Evolutionary conservation across 37 sponge, comb jelly and placozoan species (phyloP).

Genomic region (Halichondria panicea): DNA sequence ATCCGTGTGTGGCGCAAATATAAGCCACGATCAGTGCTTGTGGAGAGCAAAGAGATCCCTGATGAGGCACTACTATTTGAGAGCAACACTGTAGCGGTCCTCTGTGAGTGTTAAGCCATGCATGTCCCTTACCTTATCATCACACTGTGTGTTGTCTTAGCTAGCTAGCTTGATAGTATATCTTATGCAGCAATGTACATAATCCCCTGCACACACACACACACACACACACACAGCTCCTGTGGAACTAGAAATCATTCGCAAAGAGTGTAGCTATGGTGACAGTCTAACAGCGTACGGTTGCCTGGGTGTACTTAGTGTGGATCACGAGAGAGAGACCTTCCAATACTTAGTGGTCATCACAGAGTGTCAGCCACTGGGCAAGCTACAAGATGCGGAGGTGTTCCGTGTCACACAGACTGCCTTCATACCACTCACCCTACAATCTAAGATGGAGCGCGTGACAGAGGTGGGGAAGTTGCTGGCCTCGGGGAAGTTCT

Average conservation of each 20-base stretch:
- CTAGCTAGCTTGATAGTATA: not conserved
- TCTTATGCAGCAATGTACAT: not conserved
- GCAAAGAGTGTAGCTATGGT: constrained; percentile 33
- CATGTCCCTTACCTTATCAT: not conserved
- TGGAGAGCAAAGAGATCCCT: constrained; percentile 56
- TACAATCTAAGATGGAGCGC: constrained; percentile 35
- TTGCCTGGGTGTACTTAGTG: constrained; percentile 71
- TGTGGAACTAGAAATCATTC: constrained; percentile 58
- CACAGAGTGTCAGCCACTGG: constrained; percentile 72
- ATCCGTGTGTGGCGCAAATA: constrained; percentile 55
- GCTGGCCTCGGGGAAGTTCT: constrained; percentile 72
- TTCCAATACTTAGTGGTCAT: constrained; percentile 67
- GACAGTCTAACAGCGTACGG: constrained; percentile 63
- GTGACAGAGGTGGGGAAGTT: constrained; percentile 69
- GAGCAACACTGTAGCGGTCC: constrained; percentile 50
- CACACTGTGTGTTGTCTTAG: not conserved
- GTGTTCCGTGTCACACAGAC: constrained; percentile 71
- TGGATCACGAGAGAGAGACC: not conserved
- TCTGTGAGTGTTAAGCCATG: constrained; percentile 58
- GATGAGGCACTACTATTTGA: constrained; percentile 79
- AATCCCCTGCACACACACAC: not conserved
- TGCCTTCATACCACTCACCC: constrained; percentile 50
- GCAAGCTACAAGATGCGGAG: constrained; percentile 62
- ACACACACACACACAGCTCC: constrained; percentile 33
- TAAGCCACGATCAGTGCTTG: constrained; percentile 64